Conservation (phyloP, 2,888 invertebrate genomes). For the Hecatera dysodea region DNA sequence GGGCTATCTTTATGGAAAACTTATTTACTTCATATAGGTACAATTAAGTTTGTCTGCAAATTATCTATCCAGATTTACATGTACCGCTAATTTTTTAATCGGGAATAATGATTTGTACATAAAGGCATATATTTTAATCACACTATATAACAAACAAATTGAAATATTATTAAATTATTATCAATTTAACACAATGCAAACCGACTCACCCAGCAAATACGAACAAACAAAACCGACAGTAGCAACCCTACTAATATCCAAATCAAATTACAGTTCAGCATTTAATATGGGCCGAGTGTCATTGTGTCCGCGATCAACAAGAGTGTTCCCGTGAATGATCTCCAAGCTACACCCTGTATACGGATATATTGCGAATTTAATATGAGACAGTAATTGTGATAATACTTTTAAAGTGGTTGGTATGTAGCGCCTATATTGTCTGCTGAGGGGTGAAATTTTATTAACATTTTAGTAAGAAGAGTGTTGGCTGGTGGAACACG, state of each 20-base stretch:
- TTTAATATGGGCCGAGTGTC: slow-evolving; percentile 53
- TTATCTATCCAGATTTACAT: too few relatives aligned
- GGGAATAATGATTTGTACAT: neutral
- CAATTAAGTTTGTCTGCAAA: too few relatives aligned
- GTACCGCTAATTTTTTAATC: neutral
- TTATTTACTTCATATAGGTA: too few relatives aligned
- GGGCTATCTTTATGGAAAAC: too few relatives aligned
- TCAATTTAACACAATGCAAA: neutral
- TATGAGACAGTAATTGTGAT: slow-evolving; percentile 59
- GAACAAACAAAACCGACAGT: neutral
- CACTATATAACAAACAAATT: neutral
- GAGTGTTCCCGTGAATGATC: slow-evolving; percentile 42
- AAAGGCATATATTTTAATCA: neutral
- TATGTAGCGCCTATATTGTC: slow-evolving; percentile 13
- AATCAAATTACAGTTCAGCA: slow-evolving; percentile 61
- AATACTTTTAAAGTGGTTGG: slow-evolving; percentile 51
- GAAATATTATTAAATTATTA: neutral
- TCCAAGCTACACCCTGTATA: slow-evolving; percentile 24
- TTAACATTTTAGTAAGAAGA: slow-evolving; percentile 9
- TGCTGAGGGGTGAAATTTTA: slow-evolving; percentile 27
- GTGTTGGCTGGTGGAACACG: slow-evolving; percentile 7
- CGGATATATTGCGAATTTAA: slow-evolving; percentile 62
- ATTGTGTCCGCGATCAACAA: slow-evolving; percentile 50
- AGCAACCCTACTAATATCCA: slow-evolving; percentile 50
- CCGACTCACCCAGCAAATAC: neutral